phyloP scores from a whole-genome alignment of 2,888 invertebrate species.

The Nipponacmea schrenckii region DNA sequence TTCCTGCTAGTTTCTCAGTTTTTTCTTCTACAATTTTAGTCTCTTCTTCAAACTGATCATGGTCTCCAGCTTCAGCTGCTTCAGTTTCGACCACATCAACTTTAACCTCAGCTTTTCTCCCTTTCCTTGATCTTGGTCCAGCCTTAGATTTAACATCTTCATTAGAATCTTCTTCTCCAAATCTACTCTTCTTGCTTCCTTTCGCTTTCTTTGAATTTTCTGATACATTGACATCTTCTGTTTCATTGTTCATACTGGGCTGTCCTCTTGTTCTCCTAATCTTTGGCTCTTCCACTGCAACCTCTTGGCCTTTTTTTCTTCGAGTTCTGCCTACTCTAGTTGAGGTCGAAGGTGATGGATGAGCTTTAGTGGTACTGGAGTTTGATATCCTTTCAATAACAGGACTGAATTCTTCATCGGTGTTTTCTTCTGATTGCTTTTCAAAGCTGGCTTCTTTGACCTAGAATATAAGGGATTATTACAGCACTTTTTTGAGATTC shows the following conservation, averaged over 20 bases:
- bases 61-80: too few species aligned
- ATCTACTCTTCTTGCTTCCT: slow-evolving; percentile 3
- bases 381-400: not conserved
- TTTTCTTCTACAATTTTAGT: not conserved
- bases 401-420: not conserved
- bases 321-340: slow-evolving; percentile 10
- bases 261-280: slow-evolving; percentile 1
- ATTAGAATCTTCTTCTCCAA: not conserved
- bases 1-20: slow-evolving; percentile 5
- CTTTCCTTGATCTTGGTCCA: not conserved
- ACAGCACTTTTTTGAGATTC: too few species aligned
- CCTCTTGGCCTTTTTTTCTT: slow-evolving; percentile 11
- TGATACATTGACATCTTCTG: slow-evolving; percentile 12
- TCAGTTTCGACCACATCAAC: not conserved
- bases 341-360: not conserved
- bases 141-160: not conserved
- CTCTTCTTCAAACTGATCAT: not conserved
- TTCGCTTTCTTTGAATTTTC: slow-evolving; percentile 12
- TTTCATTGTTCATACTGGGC: slow-evolving; percentile 15
- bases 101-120: not conserved
- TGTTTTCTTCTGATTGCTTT: too few species aligned
- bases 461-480: too few species aligned
- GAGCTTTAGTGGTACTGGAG: not conserved
- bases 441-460: too few species aligned
- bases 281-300: not conserved